These are phyloP conservation scores for Centruroides vittatus DNA, from an alignment of 1,140 invertebrate genomes.

Conservation along the genomic window DNA sequence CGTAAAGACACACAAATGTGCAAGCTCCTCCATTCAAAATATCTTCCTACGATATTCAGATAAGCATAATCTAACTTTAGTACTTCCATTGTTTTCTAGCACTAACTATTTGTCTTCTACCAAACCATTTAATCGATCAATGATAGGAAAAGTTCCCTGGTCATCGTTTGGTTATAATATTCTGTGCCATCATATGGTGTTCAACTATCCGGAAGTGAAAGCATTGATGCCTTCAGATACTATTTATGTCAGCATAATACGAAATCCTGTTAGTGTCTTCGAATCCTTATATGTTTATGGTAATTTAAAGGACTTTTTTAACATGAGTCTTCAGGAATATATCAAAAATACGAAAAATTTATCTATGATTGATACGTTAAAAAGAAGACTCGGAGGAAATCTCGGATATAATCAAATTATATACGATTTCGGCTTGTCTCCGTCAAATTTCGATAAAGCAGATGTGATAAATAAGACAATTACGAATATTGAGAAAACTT, in stretches of 20 bases:
- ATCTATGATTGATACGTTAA: neutral
- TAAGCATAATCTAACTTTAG: conserved; percentile 12
- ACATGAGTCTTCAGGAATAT: neutral
- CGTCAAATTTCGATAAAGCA: conserved; percentile 17
- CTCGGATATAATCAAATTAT: conserved; percentile 31
- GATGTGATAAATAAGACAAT: conserved; percentile 19
- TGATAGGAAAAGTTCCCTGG: conserved; percentile 12
- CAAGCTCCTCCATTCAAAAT: conserved; percentile 17
- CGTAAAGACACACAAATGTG: conserved; percentile 17
- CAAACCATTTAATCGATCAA: conserved; percentile 16
- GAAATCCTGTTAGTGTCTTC: conserved; percentile 28
- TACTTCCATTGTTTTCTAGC: conserved; percentile 18
- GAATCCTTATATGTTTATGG: conserved; percentile 27
- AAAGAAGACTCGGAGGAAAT: neutral
- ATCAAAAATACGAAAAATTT: too few species aligned
- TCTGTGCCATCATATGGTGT: conserved; percentile 25
- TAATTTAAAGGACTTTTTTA: conserved; percentile 15
- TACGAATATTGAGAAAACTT: conserved; percentile 28
- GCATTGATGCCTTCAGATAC: conserved; percentile 27
- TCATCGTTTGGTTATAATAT: conserved; percentile 15
- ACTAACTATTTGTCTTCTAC: conserved; percentile 22
- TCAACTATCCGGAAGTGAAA: conserved; percentile 19
- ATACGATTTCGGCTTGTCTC: conserved; percentile 28
- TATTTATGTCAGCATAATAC: conserved; percentile 28
- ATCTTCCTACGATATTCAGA: conserved; percentile 16